These are phyloP conservation scores for Psittacara wagleri DNA, from an alignment of 2,113 vertebrate genomes.

Conservation along the genomic window DNA sequence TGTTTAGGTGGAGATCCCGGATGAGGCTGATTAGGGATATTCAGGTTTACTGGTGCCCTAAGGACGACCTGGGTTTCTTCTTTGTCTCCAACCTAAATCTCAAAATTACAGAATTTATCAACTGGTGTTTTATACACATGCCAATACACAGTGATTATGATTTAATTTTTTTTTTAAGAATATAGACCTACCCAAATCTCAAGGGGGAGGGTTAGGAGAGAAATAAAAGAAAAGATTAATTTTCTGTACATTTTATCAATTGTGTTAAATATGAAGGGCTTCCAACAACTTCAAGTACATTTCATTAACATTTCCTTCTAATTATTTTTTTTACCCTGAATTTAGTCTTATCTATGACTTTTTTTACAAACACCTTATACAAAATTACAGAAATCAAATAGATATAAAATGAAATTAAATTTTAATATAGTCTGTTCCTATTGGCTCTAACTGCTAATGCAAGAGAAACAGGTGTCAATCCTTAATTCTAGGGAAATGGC, in stretches of 20 bases:
- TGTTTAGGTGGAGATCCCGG: neutral
- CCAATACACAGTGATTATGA: neutral
- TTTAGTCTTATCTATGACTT: neutral
- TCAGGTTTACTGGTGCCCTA: neutral
- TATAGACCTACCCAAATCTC: neutral
- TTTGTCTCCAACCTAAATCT: neutral
- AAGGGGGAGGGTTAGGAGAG: rapidly evolving
- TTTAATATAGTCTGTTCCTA: neutral
- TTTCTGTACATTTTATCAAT: neutral
- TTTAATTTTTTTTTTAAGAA: neutral
- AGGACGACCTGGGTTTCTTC: neutral
- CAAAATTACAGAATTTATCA: neutral
- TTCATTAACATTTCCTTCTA: neutral
- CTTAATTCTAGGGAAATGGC: neutral
- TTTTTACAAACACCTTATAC: neutral
- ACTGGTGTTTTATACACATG: neutral
- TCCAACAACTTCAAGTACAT: neutral
- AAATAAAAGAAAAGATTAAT: rapidly evolving
- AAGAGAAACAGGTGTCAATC: neutral
- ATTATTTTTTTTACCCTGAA: neutral
- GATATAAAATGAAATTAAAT: neutral
- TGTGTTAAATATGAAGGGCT: neutral
- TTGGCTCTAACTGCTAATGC: neutral
- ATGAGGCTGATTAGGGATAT: neutral
- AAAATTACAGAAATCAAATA: neutral